phyloP scores from a whole-genome alignment of 2,797 vertebrate genomes.

The Dromococcyx pavoninus region DNA sequence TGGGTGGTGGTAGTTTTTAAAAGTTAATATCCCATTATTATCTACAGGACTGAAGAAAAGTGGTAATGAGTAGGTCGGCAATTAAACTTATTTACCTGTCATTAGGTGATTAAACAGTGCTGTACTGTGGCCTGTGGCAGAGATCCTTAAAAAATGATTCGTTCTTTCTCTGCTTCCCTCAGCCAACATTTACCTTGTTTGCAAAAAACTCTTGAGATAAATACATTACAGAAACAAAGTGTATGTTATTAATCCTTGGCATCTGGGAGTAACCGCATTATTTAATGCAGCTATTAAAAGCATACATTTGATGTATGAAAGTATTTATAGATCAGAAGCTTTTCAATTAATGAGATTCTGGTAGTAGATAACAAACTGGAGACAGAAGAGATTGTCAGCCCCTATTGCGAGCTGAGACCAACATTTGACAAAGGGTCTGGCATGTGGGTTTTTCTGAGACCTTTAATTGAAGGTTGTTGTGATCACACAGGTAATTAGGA shows the following conservation, averaged over 20 bases:
- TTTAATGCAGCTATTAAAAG: not conserved
- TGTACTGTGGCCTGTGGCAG: not conserved
- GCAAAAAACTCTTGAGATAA: not conserved
- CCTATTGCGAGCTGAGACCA: not conserved
- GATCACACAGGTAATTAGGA: not conserved
- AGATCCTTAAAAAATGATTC: not conserved
- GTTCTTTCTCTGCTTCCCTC: not conserved
- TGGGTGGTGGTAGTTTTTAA: not conserved
- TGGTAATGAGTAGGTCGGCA: not conserved
- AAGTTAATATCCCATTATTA: not conserved
- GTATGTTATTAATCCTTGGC: not conserved
- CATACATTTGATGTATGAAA: not conserved
- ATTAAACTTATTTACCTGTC: not conserved
- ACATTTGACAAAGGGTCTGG: not conserved
- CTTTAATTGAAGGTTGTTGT: not conserved
- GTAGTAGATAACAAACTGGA: not conserved
- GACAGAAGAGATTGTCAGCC: not conserved
- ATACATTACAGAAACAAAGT: not conserved
- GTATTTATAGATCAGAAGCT: not conserved
- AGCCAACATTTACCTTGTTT: not conserved
- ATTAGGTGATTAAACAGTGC: not conserved
- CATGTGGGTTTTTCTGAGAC: not conserved
- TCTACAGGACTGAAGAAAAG: not conserved
- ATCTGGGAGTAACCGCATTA: not conserved
- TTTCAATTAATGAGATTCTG: not conserved